A percentile compares a stretch with the other conserved stretches of the same genome.
Conservation (phyloP, 2,888 invertebrate genomes). For the Apodemia hepburni region DNA sequence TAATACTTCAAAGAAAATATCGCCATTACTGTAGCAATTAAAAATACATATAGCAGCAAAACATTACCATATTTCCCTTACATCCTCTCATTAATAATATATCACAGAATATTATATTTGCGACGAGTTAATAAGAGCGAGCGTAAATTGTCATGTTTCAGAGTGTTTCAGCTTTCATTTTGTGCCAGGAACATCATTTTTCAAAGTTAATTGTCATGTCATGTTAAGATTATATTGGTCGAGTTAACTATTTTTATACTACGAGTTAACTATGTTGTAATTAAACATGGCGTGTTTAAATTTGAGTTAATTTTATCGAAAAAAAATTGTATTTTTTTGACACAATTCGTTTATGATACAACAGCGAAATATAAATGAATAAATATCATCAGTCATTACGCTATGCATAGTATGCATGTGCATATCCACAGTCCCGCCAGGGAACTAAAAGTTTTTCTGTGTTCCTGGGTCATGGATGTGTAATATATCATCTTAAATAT, state of each 20-base stretch:
- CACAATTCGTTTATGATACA: too few species aligned
- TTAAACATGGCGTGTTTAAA: not conserved
- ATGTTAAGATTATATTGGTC: not conserved
- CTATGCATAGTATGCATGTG: too few species aligned
- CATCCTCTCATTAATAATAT: not conserved
- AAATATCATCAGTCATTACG: too few species aligned
- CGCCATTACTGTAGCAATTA: not conserved
- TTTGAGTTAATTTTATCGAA: too few species aligned
- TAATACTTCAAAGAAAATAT: not conserved
- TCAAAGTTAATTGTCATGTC: slow-evolving; percentile 9
- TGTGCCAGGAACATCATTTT: not conserved
- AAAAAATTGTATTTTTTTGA: too few species aligned
- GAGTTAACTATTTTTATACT: slow-evolving; percentile 4
- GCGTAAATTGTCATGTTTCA: slow-evolving; percentile 5
- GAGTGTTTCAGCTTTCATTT: slow-evolving; percentile 3
- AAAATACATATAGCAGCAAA: not conserved
- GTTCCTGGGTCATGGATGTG: too few species aligned
- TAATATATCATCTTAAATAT: too few species aligned
- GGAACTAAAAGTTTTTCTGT: too few species aligned
- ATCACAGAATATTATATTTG: slow-evolving; percentile 6
- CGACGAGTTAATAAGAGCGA: slow-evolving; percentile 6
- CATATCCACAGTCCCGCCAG: too few species aligned
- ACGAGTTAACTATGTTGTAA: not conserved
- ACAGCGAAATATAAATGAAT: too few species aligned
- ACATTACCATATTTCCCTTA: not conserved